Evolutionary conservation across 2,888 invertebrate species (phyloP), one percentile per base, ranked within the genome.

Genomic region (Cephalotes varians): DNA sequence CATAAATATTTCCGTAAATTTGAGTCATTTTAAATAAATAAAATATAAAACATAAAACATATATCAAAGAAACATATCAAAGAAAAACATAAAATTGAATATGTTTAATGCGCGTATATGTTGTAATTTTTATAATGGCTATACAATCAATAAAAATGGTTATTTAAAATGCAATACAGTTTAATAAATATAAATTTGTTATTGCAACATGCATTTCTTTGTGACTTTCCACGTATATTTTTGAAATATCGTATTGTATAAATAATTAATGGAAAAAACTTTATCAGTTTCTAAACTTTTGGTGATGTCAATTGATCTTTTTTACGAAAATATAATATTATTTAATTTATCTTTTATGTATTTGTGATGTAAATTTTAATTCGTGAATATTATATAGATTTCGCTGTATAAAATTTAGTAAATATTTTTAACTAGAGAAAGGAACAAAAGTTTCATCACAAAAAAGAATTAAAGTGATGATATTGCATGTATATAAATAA

Each of bases 11-110:
- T 0, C 15, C 18, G 21, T 25, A 77, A 31, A 77, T 56, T 77
- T 64, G 12, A 37, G 60, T n/a, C 3, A 31, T 21, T 76, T 76
- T 51, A 60, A 73, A 15, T 73, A 44, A 28, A 28, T 54, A n/a
- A 18, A 44, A 40, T 34, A 2, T 49, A 3, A 69, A 12, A 15
- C 7, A 12, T n/a, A n/a, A n/a, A n/a, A n/a, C n/a, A n/a, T n/a
- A n/a, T n/a, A n/a, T n/a, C n/a, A n/a, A n/a, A 31, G 9, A 73
- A 21, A 31, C 28, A 10, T 10, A 40, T 40, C 5, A 34, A 40
- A 51, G 2, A 40, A 15, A 10, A 2, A 40, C 1, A 10, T 37
- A 6, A 6, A 62, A 37, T 12, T 62, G n/a, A 6, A 28, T 54
- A 9, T 31, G 1, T 65, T 51, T 64, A n/a, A 40, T 28, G 4